Evolutionary conservation across 2,113 vertebrate genomes (phyloP).

Genomic region (Psittacara wagleri): DNA sequence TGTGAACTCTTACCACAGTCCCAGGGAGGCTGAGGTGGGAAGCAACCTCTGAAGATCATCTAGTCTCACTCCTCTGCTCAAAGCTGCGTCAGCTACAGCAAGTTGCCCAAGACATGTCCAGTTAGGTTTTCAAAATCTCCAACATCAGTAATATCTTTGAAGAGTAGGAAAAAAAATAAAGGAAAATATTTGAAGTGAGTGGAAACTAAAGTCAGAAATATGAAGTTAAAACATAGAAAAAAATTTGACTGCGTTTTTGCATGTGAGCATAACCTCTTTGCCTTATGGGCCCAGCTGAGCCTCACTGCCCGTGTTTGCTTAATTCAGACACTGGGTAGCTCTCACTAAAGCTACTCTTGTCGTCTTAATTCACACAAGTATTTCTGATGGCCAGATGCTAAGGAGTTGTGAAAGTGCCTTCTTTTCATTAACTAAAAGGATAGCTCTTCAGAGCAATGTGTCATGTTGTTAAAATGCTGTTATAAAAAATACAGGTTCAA

Average conservation of each 20-base stretch:
- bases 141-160: neutral
- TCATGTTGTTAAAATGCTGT: neutral
- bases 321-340: neutral
- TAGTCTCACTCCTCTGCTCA: neutral
- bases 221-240: neutral
- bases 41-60: neutral
- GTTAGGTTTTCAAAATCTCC: neutral
- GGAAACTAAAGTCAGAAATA: neutral
- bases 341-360: neutral
- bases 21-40: neutral
- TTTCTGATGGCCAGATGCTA: conserved; percentile 18
- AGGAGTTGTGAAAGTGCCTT: neutral
- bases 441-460: neutral
- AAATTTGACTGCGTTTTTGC: neutral
- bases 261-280: neutral
- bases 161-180: neutral
- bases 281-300: neutral
- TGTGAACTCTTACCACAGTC: neutral
- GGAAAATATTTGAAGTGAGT: neutral
- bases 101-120: neutral
- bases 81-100: neutral
- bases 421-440: neutral
- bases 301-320: neutral
- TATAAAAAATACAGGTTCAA: neutral
- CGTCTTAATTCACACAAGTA: neutral